Evolutionary conservation across 2,113 vertebrate genomes (phyloP).

Genomic region (Otis tarda): DNA sequence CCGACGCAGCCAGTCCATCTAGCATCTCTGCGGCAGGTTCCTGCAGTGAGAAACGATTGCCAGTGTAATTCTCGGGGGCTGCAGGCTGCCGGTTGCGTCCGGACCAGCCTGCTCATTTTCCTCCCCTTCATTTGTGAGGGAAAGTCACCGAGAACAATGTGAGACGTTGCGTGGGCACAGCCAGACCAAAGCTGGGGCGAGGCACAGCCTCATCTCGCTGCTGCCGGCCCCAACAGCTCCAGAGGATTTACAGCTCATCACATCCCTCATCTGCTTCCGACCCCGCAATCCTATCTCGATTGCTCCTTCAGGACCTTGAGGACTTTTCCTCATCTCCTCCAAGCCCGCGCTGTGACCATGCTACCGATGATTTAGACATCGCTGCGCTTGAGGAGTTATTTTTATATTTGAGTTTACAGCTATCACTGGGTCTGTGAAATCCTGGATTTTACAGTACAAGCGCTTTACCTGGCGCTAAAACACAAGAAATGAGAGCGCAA

Average conservation of each 20-base stretch:
- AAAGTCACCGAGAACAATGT: not conserved
- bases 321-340: not conserved
- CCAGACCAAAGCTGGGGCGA: not conserved
- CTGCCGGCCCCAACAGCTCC: not conserved
- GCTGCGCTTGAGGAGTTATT: not conserved
- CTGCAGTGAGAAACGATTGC: not conserved
- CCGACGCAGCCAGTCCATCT: not conserved
- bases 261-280: not conserved
- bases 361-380: not conserved
- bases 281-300: not conserved
- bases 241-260: not conserved
- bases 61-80: not conserved
- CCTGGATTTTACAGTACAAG: not conserved
- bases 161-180: not conserved
- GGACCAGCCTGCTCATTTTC: not conserved
- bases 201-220: not conserved
- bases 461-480: not conserved
- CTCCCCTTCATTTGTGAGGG: not conserved
- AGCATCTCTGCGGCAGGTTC: not conserved
- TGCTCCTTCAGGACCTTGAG: not conserved
- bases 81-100: not conserved
- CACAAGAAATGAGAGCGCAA: not conserved
- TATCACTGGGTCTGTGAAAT: not conserved
- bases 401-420: not conserved
- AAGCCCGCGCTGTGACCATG: rapidly evolving